These are phyloP conservation scores for Pinctada fucata DNA, from an alignment of 2,888 invertebrate species.

Conservation along the genomic window DNA sequence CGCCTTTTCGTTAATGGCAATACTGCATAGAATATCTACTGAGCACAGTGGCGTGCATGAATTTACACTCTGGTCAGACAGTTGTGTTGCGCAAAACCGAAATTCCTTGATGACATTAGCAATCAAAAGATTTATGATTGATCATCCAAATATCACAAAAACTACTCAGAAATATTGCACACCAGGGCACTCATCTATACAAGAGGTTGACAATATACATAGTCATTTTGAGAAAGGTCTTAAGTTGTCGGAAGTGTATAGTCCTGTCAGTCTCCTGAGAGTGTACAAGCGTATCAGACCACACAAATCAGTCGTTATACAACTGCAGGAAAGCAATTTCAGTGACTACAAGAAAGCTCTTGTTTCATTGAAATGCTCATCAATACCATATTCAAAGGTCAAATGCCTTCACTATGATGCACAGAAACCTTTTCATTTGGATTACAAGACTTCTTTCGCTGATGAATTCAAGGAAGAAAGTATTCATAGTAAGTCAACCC, in stretches of 20 bases:
- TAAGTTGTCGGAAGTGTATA: constrained; percentile 37
- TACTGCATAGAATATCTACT: not conserved
- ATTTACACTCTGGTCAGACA: constrained; percentile 15
- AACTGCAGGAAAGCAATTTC: constrained; percentile 35
- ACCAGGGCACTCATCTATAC: constrained; percentile 43
- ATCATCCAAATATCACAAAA: constrained; percentile 11
- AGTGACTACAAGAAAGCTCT: constrained; percentile 28
- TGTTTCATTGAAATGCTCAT: constrained; percentile 21
- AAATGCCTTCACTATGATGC: constrained; percentile 27
- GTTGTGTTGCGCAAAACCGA: constrained; percentile 41
- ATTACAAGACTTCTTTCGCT: not conserved
- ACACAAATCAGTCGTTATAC: constrained; percentile 32
- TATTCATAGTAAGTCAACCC: not conserved
- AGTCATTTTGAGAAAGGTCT: constrained; percentile 39
- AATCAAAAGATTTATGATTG: constrained; percentile 33
- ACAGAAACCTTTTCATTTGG: not conserved
- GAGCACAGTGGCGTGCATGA: not conserved
- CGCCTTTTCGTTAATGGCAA: not conserved
- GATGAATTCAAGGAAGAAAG: not conserved
- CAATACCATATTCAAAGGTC: constrained; percentile 38
- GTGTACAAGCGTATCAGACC: constrained; percentile 24
- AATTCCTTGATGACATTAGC: constrained; percentile 42
- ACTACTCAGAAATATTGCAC: constrained; percentile 37
- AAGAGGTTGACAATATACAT: constrained; percentile 45
- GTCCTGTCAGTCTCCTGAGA: constrained; percentile 38